A percentile compares a stretch with the other conserved stretches of the same genome.
Evolutionary conservation across 2,888 invertebrate species (phyloP).

Genomic region (Dynastes tityus): DNA sequence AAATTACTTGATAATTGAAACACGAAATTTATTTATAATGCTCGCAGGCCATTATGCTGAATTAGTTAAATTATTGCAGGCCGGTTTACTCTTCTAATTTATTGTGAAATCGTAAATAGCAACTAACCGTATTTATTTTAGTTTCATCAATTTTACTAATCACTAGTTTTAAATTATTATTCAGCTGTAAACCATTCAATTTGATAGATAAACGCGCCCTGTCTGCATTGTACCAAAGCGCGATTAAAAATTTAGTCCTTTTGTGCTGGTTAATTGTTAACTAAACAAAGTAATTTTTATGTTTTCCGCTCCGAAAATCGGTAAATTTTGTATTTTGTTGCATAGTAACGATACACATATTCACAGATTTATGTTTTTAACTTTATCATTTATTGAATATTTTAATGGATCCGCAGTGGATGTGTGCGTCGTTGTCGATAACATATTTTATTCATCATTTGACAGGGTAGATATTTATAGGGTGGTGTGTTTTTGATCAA

Average conservation of each 20-base stretch:
- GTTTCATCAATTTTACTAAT: constrained; percentile 20
- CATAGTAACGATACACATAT: neutral
- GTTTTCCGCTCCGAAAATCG: constrained; percentile 3
- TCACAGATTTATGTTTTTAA: constrained; percentile 22
- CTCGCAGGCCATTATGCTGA: neutral
- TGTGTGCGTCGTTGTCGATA: neutral
- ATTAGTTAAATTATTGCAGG: constrained; percentile 6
- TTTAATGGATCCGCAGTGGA: neutral
- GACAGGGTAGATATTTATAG: neutral
- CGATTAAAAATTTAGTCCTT: constrained; percentile 1
- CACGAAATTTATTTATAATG: neutral
- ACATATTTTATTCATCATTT: neutral
- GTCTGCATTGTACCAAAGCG: neutral
- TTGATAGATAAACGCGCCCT: constrained; percentile 19
- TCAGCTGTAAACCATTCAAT: neutral
- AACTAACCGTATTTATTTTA: constrained; percentile 6
- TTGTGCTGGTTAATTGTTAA: constrained; percentile 17
- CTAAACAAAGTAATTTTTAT: constrained; percentile 15
- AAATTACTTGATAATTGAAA: constrained; percentile 1
- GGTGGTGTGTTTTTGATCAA: neutral
- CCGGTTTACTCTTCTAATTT: neutral
- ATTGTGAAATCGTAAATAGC: neutral
- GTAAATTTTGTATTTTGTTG: constrained; percentile 20
- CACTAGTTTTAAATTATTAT: neutral
- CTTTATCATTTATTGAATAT: constrained; percentile 20